Conservation (phyloP, 2,113 vertebrate genomes). For the Corythoichthys intestinalis region DNA sequence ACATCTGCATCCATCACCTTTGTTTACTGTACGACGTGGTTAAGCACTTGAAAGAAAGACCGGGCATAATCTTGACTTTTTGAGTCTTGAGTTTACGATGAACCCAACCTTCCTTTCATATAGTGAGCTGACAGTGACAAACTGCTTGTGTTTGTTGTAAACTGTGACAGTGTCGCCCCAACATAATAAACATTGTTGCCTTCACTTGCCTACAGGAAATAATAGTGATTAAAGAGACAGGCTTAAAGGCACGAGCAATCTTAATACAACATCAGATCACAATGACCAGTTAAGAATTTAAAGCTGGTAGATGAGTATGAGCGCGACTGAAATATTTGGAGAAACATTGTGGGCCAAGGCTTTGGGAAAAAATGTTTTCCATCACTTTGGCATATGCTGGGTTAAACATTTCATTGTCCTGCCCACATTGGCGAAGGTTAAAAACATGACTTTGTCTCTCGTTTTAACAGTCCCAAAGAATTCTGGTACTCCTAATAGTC, state of each 20-base stretch:
- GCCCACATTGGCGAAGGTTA: neutral
- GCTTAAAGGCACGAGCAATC: neutral
- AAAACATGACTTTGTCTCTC: neutral
- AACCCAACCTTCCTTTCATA: slow-evolving; percentile 31
- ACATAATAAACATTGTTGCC: slow-evolving; percentile 26
- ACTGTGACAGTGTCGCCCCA: slow-evolving; percentile 18
- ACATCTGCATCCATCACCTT: slow-evolving; percentile 15
- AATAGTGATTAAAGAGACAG: slow-evolving; percentile 7
- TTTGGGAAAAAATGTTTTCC: neutral
- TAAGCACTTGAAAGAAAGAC: slow-evolving; percentile 13
- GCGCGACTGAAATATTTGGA: neutral
- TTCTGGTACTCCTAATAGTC: no score
- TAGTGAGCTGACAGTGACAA: slow-evolving; percentile 30
- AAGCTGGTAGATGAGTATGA: neutral
- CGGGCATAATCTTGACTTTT: slow-evolving; percentile 33
- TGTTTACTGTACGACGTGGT: slow-evolving; percentile 23
- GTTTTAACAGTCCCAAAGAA: no score
- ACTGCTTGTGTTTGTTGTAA: slow-evolving; percentile 25
- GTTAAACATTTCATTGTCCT: neutral
- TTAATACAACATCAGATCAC: neutral
- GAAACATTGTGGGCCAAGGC: neutral
- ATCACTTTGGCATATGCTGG: neutral
- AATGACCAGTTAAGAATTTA: slow-evolving; percentile 1
- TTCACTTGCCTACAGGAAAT: slow-evolving; percentile 21
- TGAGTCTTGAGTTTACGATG: slow-evolving; percentile 34